Evolutionary conservation across 37 sponge, comb jelly and placozoan species (phyloP), one percentile per base, ranked within the genome.

Genomic region (Aphrocallistes beatrix): DNA sequence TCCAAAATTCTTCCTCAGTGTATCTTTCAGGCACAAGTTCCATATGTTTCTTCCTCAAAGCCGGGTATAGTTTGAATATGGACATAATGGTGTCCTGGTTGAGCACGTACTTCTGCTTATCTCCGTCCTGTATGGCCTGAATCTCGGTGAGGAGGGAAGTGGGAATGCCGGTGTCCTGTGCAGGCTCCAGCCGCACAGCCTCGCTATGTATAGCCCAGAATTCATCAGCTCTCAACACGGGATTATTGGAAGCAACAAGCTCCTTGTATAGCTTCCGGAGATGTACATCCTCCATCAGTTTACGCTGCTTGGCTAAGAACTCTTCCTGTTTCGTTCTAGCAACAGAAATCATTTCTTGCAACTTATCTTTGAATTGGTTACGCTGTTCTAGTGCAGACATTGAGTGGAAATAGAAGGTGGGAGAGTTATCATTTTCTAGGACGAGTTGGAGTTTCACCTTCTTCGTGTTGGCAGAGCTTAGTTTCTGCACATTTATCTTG

Each of bases 401-500:
- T 25, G 75, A 60, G n/a, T 60, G 8, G 75, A 60, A 60, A 28
- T 60, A 60, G 75, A 60, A 60, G n/a, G 75, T 60, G 8, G 75
- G 75, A 13, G 75, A 60, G n/a, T 60, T 60, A 3, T 60, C 75
- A 60, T 60, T 60, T 21, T 60, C 75, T 25, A 60, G 75, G 25
- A 60, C 75, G n/a, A 60, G 75, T 60, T 60, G 75, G 10, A 60
- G n/a, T 60, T 60, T 60, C 32, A 60, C 75, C n/a, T 60, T 60
- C n/a, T 60, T 60, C 1, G 21, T 60, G 34, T 60, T 60, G 10
- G 75, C 75, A 32, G 75, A 60, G n/a, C 75, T 60, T 25, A 60
- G 10, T 60, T 60, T 60, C 75, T 60, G 75, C n/a, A 60, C 3
- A 25, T 60, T 60, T 60, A 60, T 60, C 6, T 60, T 30, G n/a